phyloP scores from a whole-genome alignment of 2,797 vertebrate genomes.

The Tarsius wallacei region DNA sequence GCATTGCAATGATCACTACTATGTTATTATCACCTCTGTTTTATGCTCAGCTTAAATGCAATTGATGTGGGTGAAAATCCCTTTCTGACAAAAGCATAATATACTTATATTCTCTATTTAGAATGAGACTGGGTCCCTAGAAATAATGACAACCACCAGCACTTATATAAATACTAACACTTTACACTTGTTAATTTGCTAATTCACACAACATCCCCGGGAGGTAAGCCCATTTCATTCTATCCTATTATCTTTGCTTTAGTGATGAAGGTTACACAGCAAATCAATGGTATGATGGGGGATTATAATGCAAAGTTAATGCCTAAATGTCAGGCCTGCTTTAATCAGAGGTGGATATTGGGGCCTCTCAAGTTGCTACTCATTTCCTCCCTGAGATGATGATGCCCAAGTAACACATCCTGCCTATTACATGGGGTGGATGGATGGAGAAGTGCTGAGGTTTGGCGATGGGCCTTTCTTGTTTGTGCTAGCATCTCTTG shows the following conservation, averaged over 20 bases:
- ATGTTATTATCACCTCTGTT: constrained; percentile 82
- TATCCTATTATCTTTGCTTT: constrained; percentile 82
- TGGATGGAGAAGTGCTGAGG: constrained; percentile 17
- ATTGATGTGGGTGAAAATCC: constrained; percentile 67
- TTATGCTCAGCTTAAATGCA: constrained; percentile 77
- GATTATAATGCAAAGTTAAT: constrained; percentile 77
- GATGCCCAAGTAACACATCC: not conserved
- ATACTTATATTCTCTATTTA: constrained; percentile 79
- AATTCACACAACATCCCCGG: constrained; percentile 81
- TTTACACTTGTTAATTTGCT: constrained; percentile 82
- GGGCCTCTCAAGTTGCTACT: constrained; percentile 46
- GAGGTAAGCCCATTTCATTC: constrained; percentile 80
- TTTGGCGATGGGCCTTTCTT: constrained; percentile 40
- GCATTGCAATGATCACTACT: constrained; percentile 51
- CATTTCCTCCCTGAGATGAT: constrained; percentile 57
- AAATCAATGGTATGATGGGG: constrained; percentile 77
- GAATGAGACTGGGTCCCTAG: constrained; percentile 73
- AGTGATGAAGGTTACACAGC: constrained; percentile 79
- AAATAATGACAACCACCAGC: constrained; percentile 80
- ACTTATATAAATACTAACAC: constrained; percentile 83
- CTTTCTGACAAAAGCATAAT: constrained; percentile 70
- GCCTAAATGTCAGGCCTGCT: constrained; percentile 70
- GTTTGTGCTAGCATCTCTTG: not conserved
- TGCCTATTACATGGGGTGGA: not conserved
- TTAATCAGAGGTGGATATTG: constrained; percentile 64